These are phyloP conservation scores for Trichogramma pretiosum DNA, from an alignment of 1,140 invertebrate genomes.

Conservation along the genomic window DNA sequence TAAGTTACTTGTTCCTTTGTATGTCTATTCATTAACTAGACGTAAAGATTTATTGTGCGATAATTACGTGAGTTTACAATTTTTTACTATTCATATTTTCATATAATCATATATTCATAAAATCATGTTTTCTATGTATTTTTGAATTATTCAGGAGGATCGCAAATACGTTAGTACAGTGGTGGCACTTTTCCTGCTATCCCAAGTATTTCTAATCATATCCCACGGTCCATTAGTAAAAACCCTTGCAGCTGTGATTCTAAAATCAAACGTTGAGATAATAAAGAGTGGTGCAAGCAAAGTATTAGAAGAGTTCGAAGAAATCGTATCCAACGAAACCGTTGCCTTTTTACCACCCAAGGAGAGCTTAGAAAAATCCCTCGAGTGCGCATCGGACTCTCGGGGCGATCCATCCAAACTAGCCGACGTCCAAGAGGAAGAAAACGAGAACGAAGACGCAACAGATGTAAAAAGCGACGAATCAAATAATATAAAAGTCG, in stretches of 20 bases:
- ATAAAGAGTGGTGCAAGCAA: constrained; percentile 63
- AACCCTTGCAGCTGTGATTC: constrained; percentile 78
- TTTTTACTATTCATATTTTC: neutral
- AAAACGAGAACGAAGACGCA: constrained; percentile 38
- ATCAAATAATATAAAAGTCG: neutral
- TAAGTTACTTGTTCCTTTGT: constrained; percentile 86
- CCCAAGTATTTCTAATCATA: constrained; percentile 94
- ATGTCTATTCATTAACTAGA: constrained; percentile 79
- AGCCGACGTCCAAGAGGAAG: constrained; percentile 12
- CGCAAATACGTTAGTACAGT: constrained; percentile 61
- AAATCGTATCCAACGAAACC: constrained; percentile 32
- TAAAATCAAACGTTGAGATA: constrained; percentile 66
- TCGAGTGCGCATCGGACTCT: constrained; percentile 45
- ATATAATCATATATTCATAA: too few species aligned
- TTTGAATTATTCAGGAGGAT: constrained; percentile 35
- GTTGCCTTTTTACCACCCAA: constrained; percentile 49
- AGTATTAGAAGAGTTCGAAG: constrained; percentile 65
- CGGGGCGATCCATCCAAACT: constrained; percentile 13
- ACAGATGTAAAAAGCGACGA: constrained; percentile 29
- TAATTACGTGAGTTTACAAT: constrained; percentile 34
- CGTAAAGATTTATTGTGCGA: constrained; percentile 30
- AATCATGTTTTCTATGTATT: too few species aligned
- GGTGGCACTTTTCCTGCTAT: constrained; percentile 83
- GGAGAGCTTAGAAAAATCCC: constrained; percentile 56
- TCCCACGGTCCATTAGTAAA: constrained; percentile 81